phyloP scores from a whole-genome alignment of 2,113 vertebrate genomes.

The Mesocricetus auratus region DNA sequence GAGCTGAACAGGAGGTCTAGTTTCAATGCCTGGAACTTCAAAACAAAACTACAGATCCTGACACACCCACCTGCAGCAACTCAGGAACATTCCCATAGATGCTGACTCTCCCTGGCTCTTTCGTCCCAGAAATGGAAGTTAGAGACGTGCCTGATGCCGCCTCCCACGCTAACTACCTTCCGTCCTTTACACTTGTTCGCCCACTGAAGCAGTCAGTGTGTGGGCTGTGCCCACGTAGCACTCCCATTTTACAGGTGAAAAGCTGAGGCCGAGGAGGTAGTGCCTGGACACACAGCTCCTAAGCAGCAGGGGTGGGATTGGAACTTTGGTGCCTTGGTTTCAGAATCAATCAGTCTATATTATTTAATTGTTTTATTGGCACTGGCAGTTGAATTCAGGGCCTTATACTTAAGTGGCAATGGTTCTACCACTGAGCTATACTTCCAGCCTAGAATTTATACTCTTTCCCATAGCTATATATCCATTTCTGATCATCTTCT shows the following conservation, averaged over 20 bases:
- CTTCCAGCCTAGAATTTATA: neutral
- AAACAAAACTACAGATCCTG: neutral
- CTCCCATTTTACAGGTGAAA: neutral
- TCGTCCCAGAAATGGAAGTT: neutral
- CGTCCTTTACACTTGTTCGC: neutral
- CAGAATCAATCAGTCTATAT: neutral
- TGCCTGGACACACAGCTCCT: neutral
- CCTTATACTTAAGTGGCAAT: neutral
- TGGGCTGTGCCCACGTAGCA: too few species aligned
- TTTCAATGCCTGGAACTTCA: neutral
- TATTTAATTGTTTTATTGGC: too few species aligned
- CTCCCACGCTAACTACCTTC: neutral
- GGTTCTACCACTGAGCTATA: neutral
- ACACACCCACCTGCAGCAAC: neutral
- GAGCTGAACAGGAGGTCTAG: neutral
- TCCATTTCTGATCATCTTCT: neutral
- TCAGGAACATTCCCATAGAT: neutral
- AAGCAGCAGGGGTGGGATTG: neutral
- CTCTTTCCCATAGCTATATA: neutral
- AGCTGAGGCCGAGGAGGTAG: neutral
- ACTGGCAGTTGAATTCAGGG: neutral
- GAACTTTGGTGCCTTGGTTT: neutral
- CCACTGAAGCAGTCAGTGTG: neutral
- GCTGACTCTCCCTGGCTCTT: neutral
- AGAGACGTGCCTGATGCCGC: neutral